Conservation (phyloP, 2,113 vertebrate species). For the Nycticebus coucang region DNA sequence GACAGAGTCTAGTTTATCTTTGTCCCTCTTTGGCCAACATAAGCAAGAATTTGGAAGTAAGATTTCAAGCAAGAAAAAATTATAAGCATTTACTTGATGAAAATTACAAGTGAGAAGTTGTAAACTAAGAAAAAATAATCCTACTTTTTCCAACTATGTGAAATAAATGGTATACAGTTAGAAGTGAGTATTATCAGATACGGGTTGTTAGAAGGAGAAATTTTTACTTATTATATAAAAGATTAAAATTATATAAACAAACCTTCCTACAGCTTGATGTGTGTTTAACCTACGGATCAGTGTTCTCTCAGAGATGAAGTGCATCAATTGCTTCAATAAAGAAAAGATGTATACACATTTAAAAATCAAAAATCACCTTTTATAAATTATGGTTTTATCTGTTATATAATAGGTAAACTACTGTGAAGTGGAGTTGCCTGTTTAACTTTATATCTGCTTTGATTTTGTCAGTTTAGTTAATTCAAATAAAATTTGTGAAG, state of each 20-base stretch:
- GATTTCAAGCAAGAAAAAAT: not conserved
- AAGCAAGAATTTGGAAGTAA: not conserved
- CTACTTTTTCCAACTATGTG: not conserved
- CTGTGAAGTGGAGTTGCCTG: constrained; percentile 94
- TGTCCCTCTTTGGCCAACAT: not conserved
- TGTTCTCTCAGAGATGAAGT: constrained; percentile 79
- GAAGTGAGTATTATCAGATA: constrained; percentile 13
- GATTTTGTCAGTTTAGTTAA: constrained; percentile 96
- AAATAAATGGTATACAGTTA: not conserved
- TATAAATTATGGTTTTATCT: constrained; percentile 90
- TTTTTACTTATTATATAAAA: not conserved
- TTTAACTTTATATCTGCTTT: constrained; percentile 97
- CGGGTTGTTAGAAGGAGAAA: constrained; percentile 56
- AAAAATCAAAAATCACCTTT: constrained; percentile 79
- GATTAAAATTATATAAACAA: constrained; percentile 54
- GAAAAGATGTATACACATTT: constrained; percentile 73
- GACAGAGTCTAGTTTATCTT: not conserved
- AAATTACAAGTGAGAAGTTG: constrained; percentile 5
- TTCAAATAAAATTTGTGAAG: constrained; percentile 97
- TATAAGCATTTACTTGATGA: not conserved
- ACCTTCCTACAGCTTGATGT: constrained; percentile 52
- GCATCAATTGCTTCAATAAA: constrained; percentile 76
- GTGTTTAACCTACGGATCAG: constrained; percentile 75
- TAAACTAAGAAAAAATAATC: not conserved
- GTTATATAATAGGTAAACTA: constrained; percentile 95